Conservation (phyloP, 2,888 invertebrate species). For the Hyles lineata region DNA sequence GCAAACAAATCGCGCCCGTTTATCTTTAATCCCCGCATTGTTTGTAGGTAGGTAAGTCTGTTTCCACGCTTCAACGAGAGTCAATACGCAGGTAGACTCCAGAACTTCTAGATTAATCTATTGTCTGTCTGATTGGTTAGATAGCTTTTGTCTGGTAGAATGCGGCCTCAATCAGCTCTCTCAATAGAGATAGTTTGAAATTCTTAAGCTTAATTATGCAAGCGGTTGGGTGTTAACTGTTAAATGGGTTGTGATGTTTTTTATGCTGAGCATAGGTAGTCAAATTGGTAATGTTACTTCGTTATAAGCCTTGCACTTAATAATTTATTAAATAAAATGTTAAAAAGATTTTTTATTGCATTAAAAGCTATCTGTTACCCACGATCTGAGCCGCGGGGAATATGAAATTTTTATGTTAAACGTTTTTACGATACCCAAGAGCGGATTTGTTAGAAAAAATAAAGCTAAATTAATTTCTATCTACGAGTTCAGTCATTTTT, state of each 20-base stretch:
- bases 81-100: slow-evolving; percentile 18
- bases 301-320: no score
- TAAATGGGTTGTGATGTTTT: background rate
- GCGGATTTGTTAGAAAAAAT: no score
- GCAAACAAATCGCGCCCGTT: background rate
- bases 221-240: background rate
- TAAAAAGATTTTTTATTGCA: no score
- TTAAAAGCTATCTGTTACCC: no score
- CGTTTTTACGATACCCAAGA: no score
- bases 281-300: no score
- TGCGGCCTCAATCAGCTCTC: slow-evolving; percentile 3
- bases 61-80: slow-evolving; percentile 3
- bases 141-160: slow-evolving; percentile 13
- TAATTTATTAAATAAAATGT: no score
- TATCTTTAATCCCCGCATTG: slow-evolving; percentile 1
- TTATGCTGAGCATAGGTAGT: background rate
- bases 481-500: no score
- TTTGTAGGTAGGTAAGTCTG: background rate
- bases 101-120: slow-evolving; percentile 31
- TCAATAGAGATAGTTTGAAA: slow-evolving; percentile 17
- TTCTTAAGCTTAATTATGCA: slow-evolving; percentile 23
- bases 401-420: no score
- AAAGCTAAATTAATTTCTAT: no score
- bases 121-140: slow-evolving; percentile 32
- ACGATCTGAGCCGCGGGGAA: no score